phyloP scores from a whole-genome alignment of 2,888 invertebrate genomes.

The Trisateles emortualis region DNA sequence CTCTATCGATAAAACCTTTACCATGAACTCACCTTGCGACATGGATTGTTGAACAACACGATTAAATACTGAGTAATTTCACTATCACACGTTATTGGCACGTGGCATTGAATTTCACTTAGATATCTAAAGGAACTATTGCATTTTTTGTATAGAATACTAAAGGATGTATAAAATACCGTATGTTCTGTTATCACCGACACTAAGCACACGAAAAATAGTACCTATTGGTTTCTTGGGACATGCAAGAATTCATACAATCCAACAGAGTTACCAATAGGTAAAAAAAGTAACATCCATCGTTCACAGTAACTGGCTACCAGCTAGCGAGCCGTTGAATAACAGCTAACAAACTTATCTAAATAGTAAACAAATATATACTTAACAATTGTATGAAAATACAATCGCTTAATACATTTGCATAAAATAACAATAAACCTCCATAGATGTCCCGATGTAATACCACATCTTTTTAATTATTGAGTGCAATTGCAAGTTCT shows the following conservation, averaged over 20 bases:
- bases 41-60: slow-evolving; percentile 37
- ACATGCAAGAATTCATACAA: too few relatives aligned
- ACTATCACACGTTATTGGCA: slow-evolving; percentile 21
- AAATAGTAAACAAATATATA: too few relatives aligned
- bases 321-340: too few relatives aligned
- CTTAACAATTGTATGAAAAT: background rate
- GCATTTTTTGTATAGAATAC: background rate
- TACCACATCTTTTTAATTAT: background rate
- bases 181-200: too few relatives aligned
- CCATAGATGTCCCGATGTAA: background rate
- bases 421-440: background rate
- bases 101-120: slow-evolving; percentile 19
- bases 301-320: too few relatives aligned
- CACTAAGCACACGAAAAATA: too few relatives aligned
- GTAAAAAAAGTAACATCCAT: too few relatives aligned
- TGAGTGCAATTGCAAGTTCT: background rate
- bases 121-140: too few relatives aligned
- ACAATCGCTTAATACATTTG: background rate
- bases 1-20: slow-evolving; percentile 54
- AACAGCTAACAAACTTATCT: too few relatives aligned
- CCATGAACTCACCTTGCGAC: slow-evolving; percentile 51
- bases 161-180: too few relatives aligned
- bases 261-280: too few relatives aligned
- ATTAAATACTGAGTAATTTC: slow-evolving; percentile 27
- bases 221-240: too few relatives aligned